A percentile compares a stretch with the other conserved stretches of the same genome.
These are phyloP conservation scores for Chelonoidis abingdonii DNA, from an alignment of 2,113 vertebrate species.

Conservation along the genomic window DNA sequence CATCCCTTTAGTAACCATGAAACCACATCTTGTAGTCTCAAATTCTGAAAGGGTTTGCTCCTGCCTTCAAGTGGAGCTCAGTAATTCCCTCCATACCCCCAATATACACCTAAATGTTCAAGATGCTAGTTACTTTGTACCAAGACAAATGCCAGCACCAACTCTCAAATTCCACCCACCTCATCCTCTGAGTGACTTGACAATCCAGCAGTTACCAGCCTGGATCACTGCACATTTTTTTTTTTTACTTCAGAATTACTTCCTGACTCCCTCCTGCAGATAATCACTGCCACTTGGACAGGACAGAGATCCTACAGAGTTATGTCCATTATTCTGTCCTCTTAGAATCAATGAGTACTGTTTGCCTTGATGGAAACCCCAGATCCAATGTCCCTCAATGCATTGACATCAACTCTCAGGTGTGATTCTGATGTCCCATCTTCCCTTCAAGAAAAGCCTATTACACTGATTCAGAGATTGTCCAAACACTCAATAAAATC, in stretches of 20 bases:
- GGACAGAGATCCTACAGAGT: neutral
- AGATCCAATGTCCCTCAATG: neutral
- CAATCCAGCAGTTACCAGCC: neutral
- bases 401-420: neutral
- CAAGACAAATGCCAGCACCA: neutral
- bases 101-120: neutral
- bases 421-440: neutral
- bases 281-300: neutral
- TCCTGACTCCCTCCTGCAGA: neutral
- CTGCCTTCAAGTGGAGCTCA: neutral
- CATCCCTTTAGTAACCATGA: neutral
- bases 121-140: neutral
- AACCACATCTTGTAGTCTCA: neutral
- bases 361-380: neutral
- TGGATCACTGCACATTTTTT: neutral
- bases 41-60: neutral
- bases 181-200: neutral
- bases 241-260: neutral
- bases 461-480: neutral
- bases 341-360: neutral
- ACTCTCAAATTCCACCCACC: neutral
- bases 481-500: neutral
- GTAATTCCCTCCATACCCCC: neutral
- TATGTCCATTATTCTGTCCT: neutral
- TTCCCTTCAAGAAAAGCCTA: neutral